Base-by-base conservation (phyloP, 2,113 vertebrate species). In the Pardalotus punctatus region DNA sequence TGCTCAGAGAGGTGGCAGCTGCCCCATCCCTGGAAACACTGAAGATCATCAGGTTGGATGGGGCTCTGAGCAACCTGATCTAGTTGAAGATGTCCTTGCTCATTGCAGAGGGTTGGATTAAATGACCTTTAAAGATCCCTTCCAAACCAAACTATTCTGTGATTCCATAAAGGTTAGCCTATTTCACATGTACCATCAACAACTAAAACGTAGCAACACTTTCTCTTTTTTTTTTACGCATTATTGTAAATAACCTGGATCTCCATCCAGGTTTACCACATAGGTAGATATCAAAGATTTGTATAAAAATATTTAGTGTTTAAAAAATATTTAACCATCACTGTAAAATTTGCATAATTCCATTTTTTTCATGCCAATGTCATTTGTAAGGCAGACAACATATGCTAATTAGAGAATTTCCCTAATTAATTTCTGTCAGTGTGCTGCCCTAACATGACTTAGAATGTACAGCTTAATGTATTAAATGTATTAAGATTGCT, bases 281-380 rank as follows among this genome's bases (percentile, higher is more conserved):
- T 5, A 83, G 48, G 43, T 78, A 92, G 40, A 48, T 81, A 86
- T 16, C 61, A 57, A 74, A 72, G 48, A 88, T 84, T 78, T 94
- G 17, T 92, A 23, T 56, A 78, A 69, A 54, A 83, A 50, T 86
- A 42, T 86, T 95, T 82, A 86, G 48, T 93, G 40, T 96, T 94
- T 81, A 79, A 57, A 88, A 96, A 95, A 96, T 96, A 94, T 91
- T 94, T 94, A 90, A 90, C 54, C 56, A 72, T 83, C 43, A 53
- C 61, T 65, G 57, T 56, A 36, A 64, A 91, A 69, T 92, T 93
- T 81, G 48, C 67, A 88, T 95, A 66, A 81, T 57, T 92, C 36
- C 50, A n/a, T 71, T 88, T 92, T 92, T 86, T 88, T 93, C 76
- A 81, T 91, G 90, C 77, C 94, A 93, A 81, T 8, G 4, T 71